A percentile compares a stretch with the other conserved stretches of the same genome.
Evolutionary conservation across 2,113 vertebrate genomes (phyloP).

Genomic region (Dolichallabes microphthalmus): DNA sequence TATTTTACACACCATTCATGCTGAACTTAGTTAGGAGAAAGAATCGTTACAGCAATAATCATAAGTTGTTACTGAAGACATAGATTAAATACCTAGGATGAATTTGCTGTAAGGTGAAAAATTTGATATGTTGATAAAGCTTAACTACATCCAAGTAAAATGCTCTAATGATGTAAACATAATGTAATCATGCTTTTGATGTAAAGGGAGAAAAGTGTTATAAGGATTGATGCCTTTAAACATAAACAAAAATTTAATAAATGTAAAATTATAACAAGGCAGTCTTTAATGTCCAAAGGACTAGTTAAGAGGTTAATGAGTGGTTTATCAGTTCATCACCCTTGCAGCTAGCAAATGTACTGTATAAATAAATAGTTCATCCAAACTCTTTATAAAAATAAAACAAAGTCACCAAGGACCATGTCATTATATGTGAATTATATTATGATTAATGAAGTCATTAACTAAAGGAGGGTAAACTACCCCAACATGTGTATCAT

Average conservation of each 20-base stretch:
- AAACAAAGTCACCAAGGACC: background rate
- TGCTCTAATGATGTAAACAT: background rate
- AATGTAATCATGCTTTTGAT: background rate
- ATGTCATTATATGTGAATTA: background rate
- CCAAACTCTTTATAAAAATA: background rate
- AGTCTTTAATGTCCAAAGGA: background rate
- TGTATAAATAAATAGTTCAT: background rate
- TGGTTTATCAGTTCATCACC: background rate
- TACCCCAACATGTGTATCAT: background rate
- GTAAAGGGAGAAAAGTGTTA: background rate
- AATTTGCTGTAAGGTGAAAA: background rate
- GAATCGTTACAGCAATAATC: background rate
- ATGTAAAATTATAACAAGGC: too few relatives aligned
- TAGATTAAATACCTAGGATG: too few relatives aligned
- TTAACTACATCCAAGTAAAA: background rate
- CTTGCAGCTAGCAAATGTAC: background rate
- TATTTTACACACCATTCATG: background rate
- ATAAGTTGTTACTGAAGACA: background rate
- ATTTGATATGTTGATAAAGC: background rate
- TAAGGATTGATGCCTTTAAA: background rate
- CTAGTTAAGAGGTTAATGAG: background rate
- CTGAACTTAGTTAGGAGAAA: background rate
- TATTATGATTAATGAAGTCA: background rate
- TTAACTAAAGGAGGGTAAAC: background rate
- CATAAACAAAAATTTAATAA: background rate